Base-by-base conservation (phyloP, 2,888 invertebrate species). In the Acronicta aceris region DNA sequence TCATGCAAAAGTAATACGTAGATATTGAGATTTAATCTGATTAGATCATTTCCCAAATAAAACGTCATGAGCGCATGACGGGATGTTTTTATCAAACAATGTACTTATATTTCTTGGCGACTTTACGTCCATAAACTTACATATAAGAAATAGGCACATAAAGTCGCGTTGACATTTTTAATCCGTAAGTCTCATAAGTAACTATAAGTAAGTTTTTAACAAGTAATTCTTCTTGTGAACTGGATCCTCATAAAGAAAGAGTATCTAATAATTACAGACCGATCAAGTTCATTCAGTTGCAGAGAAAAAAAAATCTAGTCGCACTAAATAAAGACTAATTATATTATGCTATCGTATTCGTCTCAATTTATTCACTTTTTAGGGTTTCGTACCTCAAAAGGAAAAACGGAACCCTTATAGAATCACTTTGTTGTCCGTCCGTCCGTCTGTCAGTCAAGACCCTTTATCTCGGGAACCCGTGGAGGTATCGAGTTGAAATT, bases 41-140 rank as follows among this genome's bases (percentile, higher is more conserved):
- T 74, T 76, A 79, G 74, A 74, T 74, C 73, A 76, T 74, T 79
- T 68, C 56, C 66, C 59, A 72, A 71, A 69, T 59, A 55, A 56
- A 48, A 66, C 74, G 69, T 71, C 71, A 70, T 49, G 54, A 61
- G 36, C 49, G 27, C 46, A 10, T 53, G 30, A 36, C 42, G 25
- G 56, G 58, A 54, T 55, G 33, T 42, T 41, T 55, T 69, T 47
- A 53, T 40, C 36, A 46, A 40, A 47, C 30, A 21, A 61, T 17
- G 17, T 36, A 41, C 46, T 40, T 15, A 10, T 43, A 48, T 59
- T 61, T 33, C 33, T 33, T 33, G n/a, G 5, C 36, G 16, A 38
- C 9, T 54, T 38, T 45, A 48, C 46, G 45, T 38, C 15, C 50
- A 46, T 36, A 16, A 2, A 45, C 46, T 49, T 46, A 12, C 4